Percentiles rank a stretch among this genome's conserved stretches.
Evolutionary conservation across 2,113 vertebrate genomes (phyloP).

Genomic region (Triplophysa dalaica): DNA sequence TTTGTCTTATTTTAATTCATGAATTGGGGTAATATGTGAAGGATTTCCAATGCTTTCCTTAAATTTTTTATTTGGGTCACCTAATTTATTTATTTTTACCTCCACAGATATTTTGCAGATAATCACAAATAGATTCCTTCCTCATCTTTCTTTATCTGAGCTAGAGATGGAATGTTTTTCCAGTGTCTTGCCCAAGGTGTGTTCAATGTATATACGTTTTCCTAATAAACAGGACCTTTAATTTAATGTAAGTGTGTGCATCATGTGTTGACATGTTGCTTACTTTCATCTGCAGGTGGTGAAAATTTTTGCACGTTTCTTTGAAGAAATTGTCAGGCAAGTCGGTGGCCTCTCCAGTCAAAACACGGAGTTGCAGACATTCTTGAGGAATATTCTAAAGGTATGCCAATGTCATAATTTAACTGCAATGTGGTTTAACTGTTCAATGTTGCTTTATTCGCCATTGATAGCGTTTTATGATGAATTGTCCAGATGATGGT

Average conservation of each 20-base stretch:
- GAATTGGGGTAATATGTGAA: no score
- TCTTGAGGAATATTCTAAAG: conserved; percentile 53
- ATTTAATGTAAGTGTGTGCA: neutral
- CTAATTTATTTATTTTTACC: neutral
- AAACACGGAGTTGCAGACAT: conserved; percentile 77
- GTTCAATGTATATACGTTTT: neutral
- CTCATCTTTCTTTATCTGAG: conserved; percentile 81
- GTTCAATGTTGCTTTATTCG: neutral
- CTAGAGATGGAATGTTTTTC: conserved; percentile 85
- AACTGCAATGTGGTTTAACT: neutral
- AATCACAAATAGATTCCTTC: conserved; percentile 88
- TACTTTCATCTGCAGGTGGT: conserved; percentile 72
- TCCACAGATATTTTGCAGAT: conserved; percentile 83
- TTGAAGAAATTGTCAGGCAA: conserved; percentile 80
- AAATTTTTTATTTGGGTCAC: neutral
- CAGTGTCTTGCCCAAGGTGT: conserved; percentile 89
- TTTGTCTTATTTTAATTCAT: no score
- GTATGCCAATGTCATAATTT: neutral
- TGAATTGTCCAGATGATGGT: conserved; percentile 75
- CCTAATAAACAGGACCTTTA: neutral
- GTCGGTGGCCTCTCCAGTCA: conserved; percentile 83
- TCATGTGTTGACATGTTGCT: neutral
- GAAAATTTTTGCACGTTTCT: conserved; percentile 82
- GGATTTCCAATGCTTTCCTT: no score
- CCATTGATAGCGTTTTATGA: neutral